Evolutionary conservation across 1,140 invertebrate species (phyloP), one percentile per base, ranked within the genome.

Genomic region (Eumeta japonica): DNA sequence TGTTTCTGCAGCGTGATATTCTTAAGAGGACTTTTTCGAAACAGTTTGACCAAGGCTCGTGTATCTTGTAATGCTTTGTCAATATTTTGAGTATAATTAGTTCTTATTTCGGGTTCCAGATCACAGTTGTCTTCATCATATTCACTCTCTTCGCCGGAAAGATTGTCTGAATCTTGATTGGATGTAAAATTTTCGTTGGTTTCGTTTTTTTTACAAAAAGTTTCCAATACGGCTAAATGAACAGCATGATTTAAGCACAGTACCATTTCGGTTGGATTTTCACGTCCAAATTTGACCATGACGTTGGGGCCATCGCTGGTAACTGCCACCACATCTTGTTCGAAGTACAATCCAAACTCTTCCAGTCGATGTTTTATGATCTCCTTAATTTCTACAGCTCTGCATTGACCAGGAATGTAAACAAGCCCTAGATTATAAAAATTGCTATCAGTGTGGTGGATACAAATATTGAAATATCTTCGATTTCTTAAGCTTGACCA

Each of bases 391-490:
- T 24, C 20, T 7, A 7, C n/a, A n/a, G 20, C 20, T 7, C 20
- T n/a, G n/a, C 20, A 24, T 24, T n/a, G 5, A 7, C 20, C 20
- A 24, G 20, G 20, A 24, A 24, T 24, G 5, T 7, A 24, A 7
- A 24, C 20, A n/a, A 24, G 20, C 20, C 20, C 20, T n/a, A 24
- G n/a, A n/a, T 24, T 24, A n/a, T 24, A 24, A n/a, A 24, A 24
- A 7, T 24, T 24, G 5, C 20, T n/a, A n/a, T n/a, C 20, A 7
- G 20, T 24, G 20, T 24, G 20, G n/a, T 24, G 20, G 5, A 24
- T n/a, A n/a, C 20, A 24, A 24, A 24, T 24, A 24, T 24, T 24
- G n/a, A 24, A 24, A 24, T 24, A 24, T 24, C 20, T 24, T 7
- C 20, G 20, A n/a, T 24, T 24, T 24, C 20, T 24, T n/a, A 24